phyloP scores from a whole-genome alignment of 2,888 invertebrate species.

The Lepidocyrtoides sp. region DNA sequence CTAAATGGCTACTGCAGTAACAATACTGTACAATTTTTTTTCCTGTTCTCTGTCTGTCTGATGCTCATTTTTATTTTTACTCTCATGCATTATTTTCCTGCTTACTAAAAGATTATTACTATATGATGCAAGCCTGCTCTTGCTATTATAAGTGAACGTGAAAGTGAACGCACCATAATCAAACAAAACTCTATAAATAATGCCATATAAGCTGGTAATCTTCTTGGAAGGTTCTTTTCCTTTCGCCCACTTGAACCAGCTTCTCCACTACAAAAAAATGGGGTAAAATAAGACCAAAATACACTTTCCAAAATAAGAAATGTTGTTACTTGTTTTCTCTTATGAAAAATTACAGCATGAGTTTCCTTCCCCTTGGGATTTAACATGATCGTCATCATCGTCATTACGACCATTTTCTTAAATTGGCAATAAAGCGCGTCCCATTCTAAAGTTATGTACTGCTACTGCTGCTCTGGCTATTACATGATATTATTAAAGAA shows the following conservation, averaged over 20 bases:
- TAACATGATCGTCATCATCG: not conserved
- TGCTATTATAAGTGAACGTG: not conserved
- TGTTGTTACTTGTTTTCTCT: too few relatives aligned
- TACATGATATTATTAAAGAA: not conserved
- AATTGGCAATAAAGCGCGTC: not conserved
- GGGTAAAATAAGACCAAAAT: not conserved
- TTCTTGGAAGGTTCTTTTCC: too few relatives aligned
- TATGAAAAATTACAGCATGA: not conserved
- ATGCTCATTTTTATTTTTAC: not conserved
- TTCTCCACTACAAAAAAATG: too few relatives aligned
- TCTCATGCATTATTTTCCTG: not conserved
- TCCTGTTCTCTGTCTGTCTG: not conserved
- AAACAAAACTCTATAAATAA: too few relatives aligned
- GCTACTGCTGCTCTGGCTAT: not conserved
- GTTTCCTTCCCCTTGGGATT: not conserved
- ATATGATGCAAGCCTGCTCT: not conserved
- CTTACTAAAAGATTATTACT: not conserved
- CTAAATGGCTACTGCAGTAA: not conserved
- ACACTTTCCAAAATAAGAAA: too few relatives aligned
- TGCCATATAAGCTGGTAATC: too few relatives aligned
- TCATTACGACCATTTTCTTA: not conserved
- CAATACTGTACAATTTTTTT: not conserved
- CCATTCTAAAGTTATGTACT: not conserved
- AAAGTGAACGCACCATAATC: too few relatives aligned
- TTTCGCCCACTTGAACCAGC: too few relatives aligned